Evolutionary conservation across 2,113 vertebrate species (phyloP), one percentile per base, ranked within the genome.

Genomic region (Falco punctatus): DNA sequence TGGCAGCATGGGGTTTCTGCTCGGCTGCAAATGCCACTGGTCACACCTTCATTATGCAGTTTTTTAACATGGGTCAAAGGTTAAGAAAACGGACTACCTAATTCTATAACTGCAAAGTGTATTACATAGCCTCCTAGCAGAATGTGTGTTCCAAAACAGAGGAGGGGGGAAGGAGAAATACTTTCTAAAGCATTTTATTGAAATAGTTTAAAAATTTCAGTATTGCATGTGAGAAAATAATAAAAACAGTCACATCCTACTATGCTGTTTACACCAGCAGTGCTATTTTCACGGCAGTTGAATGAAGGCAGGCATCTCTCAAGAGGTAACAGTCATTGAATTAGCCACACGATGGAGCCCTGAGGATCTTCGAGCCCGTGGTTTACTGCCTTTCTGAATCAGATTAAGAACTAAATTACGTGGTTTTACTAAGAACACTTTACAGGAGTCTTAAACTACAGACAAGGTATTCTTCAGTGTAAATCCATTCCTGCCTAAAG

Each of bases 321-420:
- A 30, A 49, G 49, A 75, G 52, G 21, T 13, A 70, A 32, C 58
- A 81, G 13, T 23, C 23, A 15, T 7, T 61, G 40, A 86, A 81
- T n/a, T 26, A 69, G 30, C 95, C 94, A 95, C 95, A 78, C 95
- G 96, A 79, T 95, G 95, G 94, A 97, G 92, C 94, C 52, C 69
- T 44, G 86, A 88, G 73, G 92, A 88, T 42, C 94, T 62, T 46
- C 3, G 4, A 92, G 61, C 10, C 1, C 0, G 15, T 14, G 20
- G 30, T 59, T 86, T 71, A 44, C 4, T 33, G n/a, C 23, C 16
- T 24, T 55, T 8, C 52, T 52, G 27, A 78, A 64, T 59, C 28
- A 35, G 49, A 40, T 20, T 35, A 44, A 65, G 32, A 70, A 11
- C 17, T 33, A 54, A 86, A 55, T 26, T n/a, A 8, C 2, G 1